A percentile compares a stretch with the other conserved stretches of the same genome.
These are phyloP conservation scores for Hypotaenidia philippensis DNA, from an alignment of 2,797 vertebrate genomes.

Conservation along the genomic window DNA sequence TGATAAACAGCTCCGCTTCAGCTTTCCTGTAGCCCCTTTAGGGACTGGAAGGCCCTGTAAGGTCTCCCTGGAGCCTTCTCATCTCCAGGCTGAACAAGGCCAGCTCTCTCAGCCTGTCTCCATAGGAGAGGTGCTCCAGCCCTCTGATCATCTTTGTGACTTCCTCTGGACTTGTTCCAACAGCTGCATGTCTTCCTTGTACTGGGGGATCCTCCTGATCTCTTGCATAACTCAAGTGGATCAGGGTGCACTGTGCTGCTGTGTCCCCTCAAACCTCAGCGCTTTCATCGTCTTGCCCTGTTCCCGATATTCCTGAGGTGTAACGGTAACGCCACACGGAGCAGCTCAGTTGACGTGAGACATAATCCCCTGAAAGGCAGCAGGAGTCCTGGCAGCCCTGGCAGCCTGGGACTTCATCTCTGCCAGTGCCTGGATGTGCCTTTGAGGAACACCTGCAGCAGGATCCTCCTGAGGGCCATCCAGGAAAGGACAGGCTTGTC, in stretches of 20 bases:
- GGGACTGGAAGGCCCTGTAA: too few species aligned
- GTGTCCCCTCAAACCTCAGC: not conserved
- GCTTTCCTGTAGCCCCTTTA: too few species aligned
- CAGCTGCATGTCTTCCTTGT: too few species aligned
- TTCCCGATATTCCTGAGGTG: not conserved
- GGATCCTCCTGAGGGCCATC: not conserved
- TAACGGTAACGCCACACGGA: not conserved
- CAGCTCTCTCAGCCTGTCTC: too few species aligned
- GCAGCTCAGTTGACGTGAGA: not conserved
- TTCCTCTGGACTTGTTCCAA: too few species aligned
- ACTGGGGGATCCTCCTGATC: not conserved
- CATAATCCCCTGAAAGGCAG: not conserved
- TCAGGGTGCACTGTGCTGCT: not conserved
- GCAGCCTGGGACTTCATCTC: accelerated
- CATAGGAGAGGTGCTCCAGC: too few species aligned
- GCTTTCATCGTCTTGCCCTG: not conserved
- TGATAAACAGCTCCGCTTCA: too few species aligned
- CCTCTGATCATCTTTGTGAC: too few species aligned
- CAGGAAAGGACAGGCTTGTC: not conserved
- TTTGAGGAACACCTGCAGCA: not conserved
- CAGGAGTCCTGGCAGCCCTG: not conserved
- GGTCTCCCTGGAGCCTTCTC: too few species aligned
- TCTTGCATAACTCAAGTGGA: not conserved
- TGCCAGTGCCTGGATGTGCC: not conserved
- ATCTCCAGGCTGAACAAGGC: too few species aligned